Evolutionary conservation across 2,113 vertebrate species (phyloP), one percentile per base, ranked within the genome.

Genomic region (Pelodiscus sinensis): DNA sequence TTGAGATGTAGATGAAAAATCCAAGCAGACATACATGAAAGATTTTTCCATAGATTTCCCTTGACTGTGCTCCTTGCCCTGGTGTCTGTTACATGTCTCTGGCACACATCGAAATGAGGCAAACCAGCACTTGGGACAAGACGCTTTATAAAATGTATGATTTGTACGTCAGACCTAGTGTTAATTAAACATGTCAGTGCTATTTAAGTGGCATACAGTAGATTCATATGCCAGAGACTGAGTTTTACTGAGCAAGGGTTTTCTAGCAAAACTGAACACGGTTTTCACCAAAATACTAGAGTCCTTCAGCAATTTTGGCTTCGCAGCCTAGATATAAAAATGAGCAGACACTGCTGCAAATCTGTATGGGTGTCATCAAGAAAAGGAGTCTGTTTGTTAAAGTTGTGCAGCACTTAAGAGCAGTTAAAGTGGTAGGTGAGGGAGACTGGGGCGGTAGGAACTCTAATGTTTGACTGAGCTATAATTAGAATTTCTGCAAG

Each of bases 131-230:
- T 87, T 96, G 95, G 96, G 97, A 96, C 71, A 52, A 92, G 82
- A 94, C 82, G 94, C 86, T 85, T 81, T 80, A 68, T 71, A 71
- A 95, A 95, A 95, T 93, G 79, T 89, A 75, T 15, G 56, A 68
- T 81, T 91, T 87, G 90, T 89, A 86, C 93, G 93, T 96, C 91
- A 55, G 78, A 97, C 90, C 95, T 89, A 84, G 77, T 94, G 92
- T 94, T 95, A 94, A 94, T 97, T 92, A 92, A 82, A 88, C 14
- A 89, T 94, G 86, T 95, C 84, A 91, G 77, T 95, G 93, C 94
- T 94, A 92, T 91, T 89, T 89, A 92, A 96, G 81, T 62, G 80
- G 87, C 65, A 81, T 88, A 84, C 71, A 19, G 82, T 87, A 79
- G 84, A 82, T 52, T 90, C 52, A 78, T 91, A 31, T 92, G 91